Evolutionary conservation across 1,140 invertebrate genomes (phyloP).

Genomic region (Ips typographus): DNA sequence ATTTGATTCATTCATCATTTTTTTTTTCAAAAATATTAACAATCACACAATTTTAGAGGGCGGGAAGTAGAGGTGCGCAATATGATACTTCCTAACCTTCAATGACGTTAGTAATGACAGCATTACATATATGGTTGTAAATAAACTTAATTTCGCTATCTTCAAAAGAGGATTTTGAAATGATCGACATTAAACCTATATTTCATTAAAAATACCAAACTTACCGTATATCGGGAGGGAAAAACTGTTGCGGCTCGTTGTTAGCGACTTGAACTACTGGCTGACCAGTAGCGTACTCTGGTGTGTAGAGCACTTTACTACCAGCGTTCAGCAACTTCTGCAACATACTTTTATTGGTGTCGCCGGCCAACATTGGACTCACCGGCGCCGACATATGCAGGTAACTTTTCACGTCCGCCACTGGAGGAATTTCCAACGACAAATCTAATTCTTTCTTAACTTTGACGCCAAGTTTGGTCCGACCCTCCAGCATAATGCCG

Average conservation of each 20-base stretch:
- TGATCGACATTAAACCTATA: too few relatives aligned
- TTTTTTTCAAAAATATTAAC: too few relatives aligned
- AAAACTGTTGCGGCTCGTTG: slow-evolving; percentile 5
- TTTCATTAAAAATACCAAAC: too few relatives aligned
- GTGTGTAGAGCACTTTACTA: slow-evolving; percentile 46
- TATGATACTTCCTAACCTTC: too few relatives aligned
- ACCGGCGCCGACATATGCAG: slow-evolving; percentile 61
- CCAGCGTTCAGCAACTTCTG: slow-evolving; percentile 46
- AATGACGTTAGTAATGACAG: too few relatives aligned
- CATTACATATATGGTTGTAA: too few relatives aligned
- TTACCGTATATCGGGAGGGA: slow-evolving; percentile 50
- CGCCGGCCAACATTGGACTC: slow-evolving; percentile 55
- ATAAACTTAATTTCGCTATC: too few relatives aligned
- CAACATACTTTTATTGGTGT: slow-evolving; percentile 40
- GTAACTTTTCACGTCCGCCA: slow-evolving; percentile 46
- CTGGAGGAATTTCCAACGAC: slow-evolving; percentile 39
- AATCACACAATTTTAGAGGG: too few relatives aligned
- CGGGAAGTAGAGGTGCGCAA: too few relatives aligned
- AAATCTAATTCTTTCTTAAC: slow-evolving; percentile 45
- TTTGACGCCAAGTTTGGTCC: slow-evolving; percentile 33
- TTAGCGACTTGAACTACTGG: slow-evolving; percentile 51
- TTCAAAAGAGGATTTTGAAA: too few relatives aligned
- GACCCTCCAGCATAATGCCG: slow-evolving; percentile 26
- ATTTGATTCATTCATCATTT: too few relatives aligned
- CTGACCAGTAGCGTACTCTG: slow-evolving; percentile 49